Conservation (phyloP, 1,140 invertebrate genomes). For the Ips nitidus region DNA sequence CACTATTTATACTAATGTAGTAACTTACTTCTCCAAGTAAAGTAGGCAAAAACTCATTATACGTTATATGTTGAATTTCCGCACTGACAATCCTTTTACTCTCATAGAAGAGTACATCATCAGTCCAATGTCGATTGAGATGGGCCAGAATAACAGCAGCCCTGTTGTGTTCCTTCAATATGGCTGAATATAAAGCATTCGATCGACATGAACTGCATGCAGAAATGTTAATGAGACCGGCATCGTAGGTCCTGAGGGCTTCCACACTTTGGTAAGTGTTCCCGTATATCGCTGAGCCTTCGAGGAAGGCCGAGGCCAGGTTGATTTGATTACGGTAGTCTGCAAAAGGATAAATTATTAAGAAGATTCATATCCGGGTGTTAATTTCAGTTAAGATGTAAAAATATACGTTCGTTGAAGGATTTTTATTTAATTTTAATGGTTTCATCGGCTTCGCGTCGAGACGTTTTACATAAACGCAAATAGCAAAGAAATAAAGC, state of each 20-base stretch:
- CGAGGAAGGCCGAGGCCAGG: conserved; percentile 81
- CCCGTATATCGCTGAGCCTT: conserved; percentile 85
- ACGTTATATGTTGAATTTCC: conserved; percentile 82
- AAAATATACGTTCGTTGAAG: no score
- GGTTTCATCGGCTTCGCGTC: no score
- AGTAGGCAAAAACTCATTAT: conserved; percentile 81
- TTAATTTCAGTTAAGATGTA: no score
- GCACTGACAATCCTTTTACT: conserved; percentile 75
- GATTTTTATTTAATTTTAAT: no score
- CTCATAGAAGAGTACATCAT: conserved; percentile 78
- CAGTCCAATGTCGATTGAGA: conserved; percentile 84
- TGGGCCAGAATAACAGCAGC: conserved; percentile 70
- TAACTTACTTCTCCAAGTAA: conserved; percentile 66
- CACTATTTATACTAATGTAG: background rate
- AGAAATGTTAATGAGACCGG: conserved; percentile 65
- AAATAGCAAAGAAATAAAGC: no score
- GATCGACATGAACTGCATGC: conserved; percentile 60
- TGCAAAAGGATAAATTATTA: conserved; percentile 45
- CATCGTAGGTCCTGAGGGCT: conserved; percentile 71
- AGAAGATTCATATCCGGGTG: no score
- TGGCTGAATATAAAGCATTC: conserved; percentile 63
- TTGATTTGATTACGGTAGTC: conserved; percentile 82
- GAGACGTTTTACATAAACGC: no score
- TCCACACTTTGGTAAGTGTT: conserved; percentile 68
- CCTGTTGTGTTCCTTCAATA: conserved; percentile 80